Evolutionary conservation across 2,113 vertebrate species (phyloP).

Genomic region (Saimiri boliviensis): DNA sequence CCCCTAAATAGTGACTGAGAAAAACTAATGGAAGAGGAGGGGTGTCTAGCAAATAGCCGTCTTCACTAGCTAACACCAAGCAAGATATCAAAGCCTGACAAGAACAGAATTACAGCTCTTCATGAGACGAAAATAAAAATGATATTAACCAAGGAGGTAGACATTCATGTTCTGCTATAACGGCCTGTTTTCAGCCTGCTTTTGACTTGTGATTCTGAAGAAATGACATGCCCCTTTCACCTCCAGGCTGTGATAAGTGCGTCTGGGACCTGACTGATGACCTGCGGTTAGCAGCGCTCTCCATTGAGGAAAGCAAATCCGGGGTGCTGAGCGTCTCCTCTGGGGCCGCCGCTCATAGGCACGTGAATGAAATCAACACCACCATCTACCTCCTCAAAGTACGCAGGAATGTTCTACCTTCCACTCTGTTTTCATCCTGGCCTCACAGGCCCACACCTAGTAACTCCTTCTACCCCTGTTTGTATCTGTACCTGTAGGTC

Average conservation of each 20-base stretch:
- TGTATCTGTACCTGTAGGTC: neutral
- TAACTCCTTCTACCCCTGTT: neutral
- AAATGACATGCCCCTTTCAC: constrained; percentile 42
- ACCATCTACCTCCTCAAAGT: constrained; percentile 90
- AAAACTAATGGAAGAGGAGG: neutral
- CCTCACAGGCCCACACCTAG: neutral
- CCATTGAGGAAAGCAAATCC: constrained; percentile 90
- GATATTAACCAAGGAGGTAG: neutral
- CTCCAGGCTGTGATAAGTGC: constrained; percentile 94
- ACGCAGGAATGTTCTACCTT: neutral
- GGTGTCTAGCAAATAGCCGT: neutral
- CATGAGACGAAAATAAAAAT: neutral
- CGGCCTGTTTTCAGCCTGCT: neutral
- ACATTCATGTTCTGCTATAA: neutral
- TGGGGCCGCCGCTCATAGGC: constrained; percentile 92
- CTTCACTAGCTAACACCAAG: neutral
- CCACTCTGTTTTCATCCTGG: neutral
- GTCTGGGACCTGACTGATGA: constrained; percentile 97
- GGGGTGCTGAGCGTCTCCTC: constrained; percentile 93
- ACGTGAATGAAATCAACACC: constrained; percentile 92
- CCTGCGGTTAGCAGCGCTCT: constrained; percentile 88
- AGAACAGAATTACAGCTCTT: neutral
- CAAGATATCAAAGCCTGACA: neutral
- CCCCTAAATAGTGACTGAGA: neutral
- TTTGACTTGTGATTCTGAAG: constrained; percentile 6